Evolutionary conservation across 2,113 vertebrate genomes (phyloP).

Genomic region (Bubo bubo): DNA sequence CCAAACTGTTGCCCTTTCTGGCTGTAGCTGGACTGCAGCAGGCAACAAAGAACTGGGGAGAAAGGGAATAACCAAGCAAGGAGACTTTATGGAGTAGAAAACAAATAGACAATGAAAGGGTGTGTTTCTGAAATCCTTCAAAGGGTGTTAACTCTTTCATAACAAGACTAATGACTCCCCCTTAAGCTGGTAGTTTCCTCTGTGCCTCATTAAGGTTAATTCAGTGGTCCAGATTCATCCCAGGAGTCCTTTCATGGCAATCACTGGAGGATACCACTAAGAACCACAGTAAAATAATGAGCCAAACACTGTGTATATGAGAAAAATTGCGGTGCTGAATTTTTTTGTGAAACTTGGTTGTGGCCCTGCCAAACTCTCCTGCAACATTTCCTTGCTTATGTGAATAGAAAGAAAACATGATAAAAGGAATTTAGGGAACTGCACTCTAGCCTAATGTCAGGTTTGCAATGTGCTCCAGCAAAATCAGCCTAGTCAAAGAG

Average conservation of each 20-base stretch:
- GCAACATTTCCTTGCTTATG: background rate
- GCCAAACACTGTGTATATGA: background rate
- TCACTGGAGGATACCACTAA: background rate
- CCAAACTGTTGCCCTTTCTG: background rate
- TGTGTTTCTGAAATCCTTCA: slow-evolving; percentile 57
- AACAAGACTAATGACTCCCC: slow-evolving; percentile 28
- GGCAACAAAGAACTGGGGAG: background rate
- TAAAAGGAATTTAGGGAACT: background rate
- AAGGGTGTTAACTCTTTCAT: slow-evolving; percentile 65
- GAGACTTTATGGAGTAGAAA: slow-evolving; percentile 20
- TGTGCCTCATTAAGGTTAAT: slow-evolving; percentile 24
- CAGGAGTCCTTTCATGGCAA: background rate
- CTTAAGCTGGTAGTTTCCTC: slow-evolving; percentile 14
- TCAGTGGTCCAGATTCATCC: background rate
- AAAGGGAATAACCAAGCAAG: background rate
- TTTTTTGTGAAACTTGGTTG: background rate
- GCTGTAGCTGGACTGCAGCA: background rate
- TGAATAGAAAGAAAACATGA: background rate
- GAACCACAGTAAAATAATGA: background rate
- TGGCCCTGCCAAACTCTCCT: background rate
- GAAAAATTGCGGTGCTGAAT: background rate
- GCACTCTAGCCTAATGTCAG: background rate
- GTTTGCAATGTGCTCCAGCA: background rate
- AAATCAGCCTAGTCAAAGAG: background rate
- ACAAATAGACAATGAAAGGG: slow-evolving; percentile 48